phyloP scores from a whole-genome alignment of 2,797 vertebrate genomes.

The Podargus strigoides region DNA sequence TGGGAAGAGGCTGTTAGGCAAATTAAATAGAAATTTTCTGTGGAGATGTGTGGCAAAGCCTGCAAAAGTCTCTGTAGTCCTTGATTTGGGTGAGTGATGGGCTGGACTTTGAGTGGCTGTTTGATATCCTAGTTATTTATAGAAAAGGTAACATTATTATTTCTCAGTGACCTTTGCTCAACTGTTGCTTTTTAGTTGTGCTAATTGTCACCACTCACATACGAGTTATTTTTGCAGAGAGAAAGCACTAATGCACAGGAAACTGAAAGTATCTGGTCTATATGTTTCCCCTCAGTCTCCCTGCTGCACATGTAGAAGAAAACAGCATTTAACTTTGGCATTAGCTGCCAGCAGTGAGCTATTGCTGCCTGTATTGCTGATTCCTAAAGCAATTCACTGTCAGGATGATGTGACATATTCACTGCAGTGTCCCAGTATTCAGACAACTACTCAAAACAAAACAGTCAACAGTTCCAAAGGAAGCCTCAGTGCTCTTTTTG shows the following conservation, averaged over 20 bases:
- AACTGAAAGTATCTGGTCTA: background rate
- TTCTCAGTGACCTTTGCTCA: background rate
- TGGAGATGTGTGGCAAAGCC: background rate
- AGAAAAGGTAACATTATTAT: background rate
- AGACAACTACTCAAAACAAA: background rate
- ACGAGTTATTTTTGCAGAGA: background rate
- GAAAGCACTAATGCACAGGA: background rate
- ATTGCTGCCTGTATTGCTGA: background rate
- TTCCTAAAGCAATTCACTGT: background rate
- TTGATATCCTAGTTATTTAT: background rate
- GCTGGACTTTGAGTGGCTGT: background rate
- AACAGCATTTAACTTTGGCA: background rate
- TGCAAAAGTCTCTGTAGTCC: background rate
- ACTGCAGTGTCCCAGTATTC: background rate
- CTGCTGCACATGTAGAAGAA: background rate
- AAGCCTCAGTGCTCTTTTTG: background rate
- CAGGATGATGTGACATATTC: background rate
- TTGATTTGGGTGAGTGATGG: background rate
- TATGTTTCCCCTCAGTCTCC: background rate
- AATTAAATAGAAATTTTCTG: constrained; percentile 48
- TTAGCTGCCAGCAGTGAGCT: background rate
- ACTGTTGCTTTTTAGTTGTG: background rate
- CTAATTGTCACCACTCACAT: background rate
- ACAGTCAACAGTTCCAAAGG: background rate
- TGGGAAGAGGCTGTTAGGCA: constrained; percentile 54